Percentiles rank a stretch among this genome's conserved stretches.
Conservation (phyloP, 2,113 vertebrate species). For the Hippocampus abdominalis region DNA sequence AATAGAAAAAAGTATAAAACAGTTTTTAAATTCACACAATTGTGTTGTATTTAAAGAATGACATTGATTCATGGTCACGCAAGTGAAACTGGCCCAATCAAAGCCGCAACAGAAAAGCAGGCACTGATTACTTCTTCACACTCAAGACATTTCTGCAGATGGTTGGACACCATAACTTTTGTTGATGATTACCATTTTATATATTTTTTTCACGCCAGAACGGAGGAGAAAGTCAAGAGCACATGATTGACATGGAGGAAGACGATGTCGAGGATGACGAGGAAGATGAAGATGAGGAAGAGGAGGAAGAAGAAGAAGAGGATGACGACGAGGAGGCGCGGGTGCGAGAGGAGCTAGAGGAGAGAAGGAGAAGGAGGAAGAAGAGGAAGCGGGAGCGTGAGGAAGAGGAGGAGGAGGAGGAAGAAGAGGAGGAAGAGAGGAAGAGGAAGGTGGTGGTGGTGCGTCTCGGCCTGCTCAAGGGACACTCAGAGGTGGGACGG, state of each 20-base stretch:
- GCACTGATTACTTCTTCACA: too few relatives aligned
- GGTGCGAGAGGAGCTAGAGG: constrained; percentile 17
- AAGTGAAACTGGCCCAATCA: too few relatives aligned
- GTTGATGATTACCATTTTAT: too few relatives aligned
- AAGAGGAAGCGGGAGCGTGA: constrained; percentile 27
- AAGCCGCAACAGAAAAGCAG: too few relatives aligned
- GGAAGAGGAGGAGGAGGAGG: constrained; percentile 7
- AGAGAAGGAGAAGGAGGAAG: constrained; percentile 25
- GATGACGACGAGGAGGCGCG: constrained; percentile 24
- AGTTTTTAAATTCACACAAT: too few relatives aligned
- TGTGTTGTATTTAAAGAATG: not conserved
- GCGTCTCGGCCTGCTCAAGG: constrained; percentile 54
- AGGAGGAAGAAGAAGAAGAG: constrained; percentile 17
- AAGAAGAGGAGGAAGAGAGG: constrained; percentile 39
- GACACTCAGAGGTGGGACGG: constrained; percentile 51
- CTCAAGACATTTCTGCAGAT: too few relatives aligned
- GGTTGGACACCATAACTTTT: too few relatives aligned
- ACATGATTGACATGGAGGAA: constrained; percentile 23
- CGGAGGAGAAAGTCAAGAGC: constrained; percentile 26
- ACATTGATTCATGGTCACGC: not conserved
- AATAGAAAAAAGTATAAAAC: too few relatives aligned
- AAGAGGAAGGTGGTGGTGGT: constrained; percentile 63
- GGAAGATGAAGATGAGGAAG: not conserved
- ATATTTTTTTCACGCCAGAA: constrained; percentile 21
- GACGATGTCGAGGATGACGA: constrained; percentile 16